These are phyloP conservation scores for Mythimna lalbum DNA, from an alignment of 2,888 invertebrate genomes.

Conservation along the genomic window DNA sequence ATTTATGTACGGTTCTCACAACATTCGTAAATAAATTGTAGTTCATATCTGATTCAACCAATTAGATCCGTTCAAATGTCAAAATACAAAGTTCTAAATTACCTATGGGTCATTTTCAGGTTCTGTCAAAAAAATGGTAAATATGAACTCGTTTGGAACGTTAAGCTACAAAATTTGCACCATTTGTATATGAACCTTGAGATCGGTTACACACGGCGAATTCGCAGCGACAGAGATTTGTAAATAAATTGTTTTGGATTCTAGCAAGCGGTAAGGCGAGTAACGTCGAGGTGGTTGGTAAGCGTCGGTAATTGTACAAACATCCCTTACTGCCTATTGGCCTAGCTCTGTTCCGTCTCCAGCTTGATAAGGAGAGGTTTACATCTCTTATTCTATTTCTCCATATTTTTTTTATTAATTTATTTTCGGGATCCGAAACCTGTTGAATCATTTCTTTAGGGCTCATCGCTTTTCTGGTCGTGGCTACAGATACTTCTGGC, in stretches of 20 bases:
- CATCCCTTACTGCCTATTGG: not conserved
- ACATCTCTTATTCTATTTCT: not conserved
- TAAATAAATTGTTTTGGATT: too few relatives aligned
- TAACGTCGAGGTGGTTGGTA: too few relatives aligned
- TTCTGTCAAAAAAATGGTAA: not conserved
- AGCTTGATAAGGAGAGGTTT: not conserved
- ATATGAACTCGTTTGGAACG: not conserved
- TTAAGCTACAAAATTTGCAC: not conserved
- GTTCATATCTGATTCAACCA: not conserved
- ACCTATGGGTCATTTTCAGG: slow-evolving; percentile 23
- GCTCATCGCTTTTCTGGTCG: too few relatives aligned
- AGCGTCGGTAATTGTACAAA: not conserved
- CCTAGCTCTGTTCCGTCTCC: not conserved
- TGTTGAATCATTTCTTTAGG: too few relatives aligned
- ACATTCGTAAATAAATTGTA: not conserved
- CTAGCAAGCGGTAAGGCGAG: too few relatives aligned
- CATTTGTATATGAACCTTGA: not conserved
- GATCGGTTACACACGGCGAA: not conserved
- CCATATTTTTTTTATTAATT: too few relatives aligned
- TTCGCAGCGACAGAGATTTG: not conserved
- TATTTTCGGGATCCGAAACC: too few relatives aligned
- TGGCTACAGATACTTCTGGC: too few relatives aligned
- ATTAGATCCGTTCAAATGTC: slow-evolving; percentile 4
- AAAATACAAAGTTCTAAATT: not conserved
- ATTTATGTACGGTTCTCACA: not conserved